A percentile compares a stretch with the other conserved stretches of the same genome.
Evolutionary conservation across 1,140 invertebrate species (phyloP).

Genomic region (Halotydeus destructor): DNA sequence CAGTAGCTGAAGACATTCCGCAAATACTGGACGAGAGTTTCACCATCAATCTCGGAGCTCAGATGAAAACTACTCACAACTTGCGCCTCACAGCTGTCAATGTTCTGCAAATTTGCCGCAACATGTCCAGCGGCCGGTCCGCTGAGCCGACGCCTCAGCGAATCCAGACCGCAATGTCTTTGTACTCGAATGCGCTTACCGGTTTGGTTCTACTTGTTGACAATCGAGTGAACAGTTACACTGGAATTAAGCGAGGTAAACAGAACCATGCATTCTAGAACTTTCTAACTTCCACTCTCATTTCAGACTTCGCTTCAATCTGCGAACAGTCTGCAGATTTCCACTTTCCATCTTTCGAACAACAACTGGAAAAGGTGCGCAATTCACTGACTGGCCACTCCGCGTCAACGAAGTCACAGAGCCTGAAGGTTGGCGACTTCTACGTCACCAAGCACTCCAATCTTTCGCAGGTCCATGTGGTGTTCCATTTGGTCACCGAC

Average conservation of each 20-base stretch:
- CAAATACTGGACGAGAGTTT: slow-evolving; percentile 69
- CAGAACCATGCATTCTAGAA: too few species aligned
- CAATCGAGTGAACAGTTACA: slow-evolving; percentile 46
- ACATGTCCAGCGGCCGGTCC: background rate
- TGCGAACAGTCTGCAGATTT: slow-evolving; percentile 46
- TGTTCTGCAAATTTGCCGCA: slow-evolving; percentile 54
- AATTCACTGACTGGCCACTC: background rate
- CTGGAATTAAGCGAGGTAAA: slow-evolving; percentile 45
- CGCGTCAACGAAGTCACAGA: background rate
- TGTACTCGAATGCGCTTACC: slow-evolving; percentile 76
- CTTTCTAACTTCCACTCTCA: too few species aligned
- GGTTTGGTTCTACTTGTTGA: slow-evolving; percentile 66
- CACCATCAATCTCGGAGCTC: slow-evolving; percentile 76
- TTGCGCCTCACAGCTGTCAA: slow-evolving; percentile 68
- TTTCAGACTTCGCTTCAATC: slow-evolving; percentile 29
- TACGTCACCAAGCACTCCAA: slow-evolving; percentile 89
- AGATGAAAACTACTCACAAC: slow-evolving; percentile 97
- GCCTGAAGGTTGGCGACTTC: slow-evolving; percentile 58
- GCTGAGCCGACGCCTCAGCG: slow-evolving; percentile 40
- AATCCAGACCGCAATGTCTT: slow-evolving; percentile 71
- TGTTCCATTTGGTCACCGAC: slow-evolving; percentile 80
- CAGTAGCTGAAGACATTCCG: background rate
- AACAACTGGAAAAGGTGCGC: slow-evolving; percentile 54
- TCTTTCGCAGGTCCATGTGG: slow-evolving; percentile 72
- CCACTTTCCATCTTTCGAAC: slow-evolving; percentile 65